These are phyloP conservation scores for Porites lobata DNA, from an alignment of 92 coral and sea anemone genomes.

Conservation along the genomic window DNA sequence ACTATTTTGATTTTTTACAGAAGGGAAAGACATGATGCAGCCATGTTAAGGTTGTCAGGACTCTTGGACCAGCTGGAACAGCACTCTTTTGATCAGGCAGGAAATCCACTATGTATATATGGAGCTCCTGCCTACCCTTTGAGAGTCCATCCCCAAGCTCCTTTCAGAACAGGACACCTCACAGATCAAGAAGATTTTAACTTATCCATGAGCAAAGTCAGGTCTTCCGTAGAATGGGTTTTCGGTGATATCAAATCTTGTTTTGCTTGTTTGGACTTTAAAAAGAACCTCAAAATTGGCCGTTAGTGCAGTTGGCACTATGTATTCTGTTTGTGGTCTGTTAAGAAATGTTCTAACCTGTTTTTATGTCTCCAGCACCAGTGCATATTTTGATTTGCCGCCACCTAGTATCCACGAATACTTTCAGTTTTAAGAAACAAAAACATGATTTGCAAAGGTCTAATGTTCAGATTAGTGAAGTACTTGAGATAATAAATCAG, in stretches of 20 bases:
- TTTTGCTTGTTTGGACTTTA: conserved; percentile 48
- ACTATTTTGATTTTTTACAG: not conserved
- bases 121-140: conserved; percentile 75
- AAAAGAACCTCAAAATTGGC: too few relatives aligned
- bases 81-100: conserved; percentile 52
- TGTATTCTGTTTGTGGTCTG: conserved; percentile 50
- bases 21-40: conserved; percentile 68
- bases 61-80: conserved; percentile 59
- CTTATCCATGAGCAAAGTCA: conserved; percentile 60
- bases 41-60: conserved; percentile 66
- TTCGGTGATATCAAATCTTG: conserved; percentile 66
- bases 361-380: conserved; percentile 49
- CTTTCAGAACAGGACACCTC: conserved; percentile 47
- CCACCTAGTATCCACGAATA: conserved; percentile 63
- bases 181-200: conserved; percentile 64
- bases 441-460: not conserved
- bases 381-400: conserved; percentile 47
- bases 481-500: too few relatives aligned
- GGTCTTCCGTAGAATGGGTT: conserved; percentile 71
- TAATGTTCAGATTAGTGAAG: too few relatives aligned
- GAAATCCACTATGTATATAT: conserved; percentile 69
- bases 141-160: conserved; percentile 65
- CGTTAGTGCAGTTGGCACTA: conserved; percentile 62
- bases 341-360: conserved; percentile 68
- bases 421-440: conserved; percentile 30